Base-by-base conservation (phyloP, 2,113 vertebrate genomes). In the Anhinga rufa region DNA sequence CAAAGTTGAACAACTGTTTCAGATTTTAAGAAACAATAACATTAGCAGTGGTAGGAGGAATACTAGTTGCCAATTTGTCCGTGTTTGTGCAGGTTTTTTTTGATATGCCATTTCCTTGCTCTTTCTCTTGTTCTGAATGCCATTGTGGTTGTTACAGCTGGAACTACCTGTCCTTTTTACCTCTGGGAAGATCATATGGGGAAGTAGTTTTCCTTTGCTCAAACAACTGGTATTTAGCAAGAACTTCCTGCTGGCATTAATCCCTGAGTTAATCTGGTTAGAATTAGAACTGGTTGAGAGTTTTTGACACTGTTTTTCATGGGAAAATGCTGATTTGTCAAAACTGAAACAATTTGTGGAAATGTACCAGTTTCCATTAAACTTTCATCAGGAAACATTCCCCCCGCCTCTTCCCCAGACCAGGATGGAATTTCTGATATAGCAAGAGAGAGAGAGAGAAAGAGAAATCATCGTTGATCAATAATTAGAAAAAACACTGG, bases 301-400 rank as follows among this genome's bases (percentile, higher is more conserved):
- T 40, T 80, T 90, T 95, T 96, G 94, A 96, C 90, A 66, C 84
- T 94, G 90, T 80, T 97, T 94, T 95, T 96, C 95, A 86, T 97
- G 94, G 95, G 96, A 97, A 95, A 97, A 96, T 95, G 96, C 96
- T 96, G 95, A 95, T 96, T 93, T 91, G 75, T 96, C 92, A 96
- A 95, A 97, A 96, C 93, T 62, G 84, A 94, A 95, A 97, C 96
- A 96, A 97, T 97, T 96, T 93, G 93, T 95, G 96, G 95, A 97
- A 97, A 96, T 80, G 87, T 95, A 96, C 93, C 62, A 72, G 70
- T 95, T 96, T 97, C 93, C 84, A 96, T 87, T 69, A 84, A 87
- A 94, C 84, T 89, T 96, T 95, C 89, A 72, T 91, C 69, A 76
- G 89, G 95, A 96, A 95, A 60, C 32, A 11, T 24, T 5, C 11